phyloP scores from a whole-genome alignment of 2,797 vertebrate species.

The Acanthornis magna region DNA sequence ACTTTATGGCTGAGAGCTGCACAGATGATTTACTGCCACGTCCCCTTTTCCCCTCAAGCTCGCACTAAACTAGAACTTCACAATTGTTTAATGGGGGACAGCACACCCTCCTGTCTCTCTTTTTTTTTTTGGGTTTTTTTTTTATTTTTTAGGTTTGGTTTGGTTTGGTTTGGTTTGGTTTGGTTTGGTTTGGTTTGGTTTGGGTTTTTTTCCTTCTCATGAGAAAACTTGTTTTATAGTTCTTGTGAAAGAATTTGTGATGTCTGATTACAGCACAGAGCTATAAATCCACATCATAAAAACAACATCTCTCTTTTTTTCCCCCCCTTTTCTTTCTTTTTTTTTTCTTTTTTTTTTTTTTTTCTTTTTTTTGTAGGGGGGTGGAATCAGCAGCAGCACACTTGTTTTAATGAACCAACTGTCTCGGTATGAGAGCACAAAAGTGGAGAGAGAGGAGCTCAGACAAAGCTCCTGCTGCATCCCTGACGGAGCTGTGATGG shows the following conservation, averaged over 20 bases:
- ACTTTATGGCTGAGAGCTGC: slow-evolving; percentile 38
- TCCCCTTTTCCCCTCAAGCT: not conserved
- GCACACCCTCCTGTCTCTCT: accelerated
- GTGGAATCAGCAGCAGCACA: not conserved
- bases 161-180: too few relatives aligned
- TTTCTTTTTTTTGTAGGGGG: too few relatives aligned
- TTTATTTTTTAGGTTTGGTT: too few relatives aligned
- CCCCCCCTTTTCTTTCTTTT: too few relatives aligned
- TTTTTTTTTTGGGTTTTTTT: not conserved
- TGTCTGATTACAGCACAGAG: not conserved
- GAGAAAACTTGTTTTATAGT: slow-evolving; percentile 44
- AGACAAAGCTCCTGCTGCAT: slow-evolving; percentile 1
- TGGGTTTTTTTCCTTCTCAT: not conserved
- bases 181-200: too few relatives aligned
- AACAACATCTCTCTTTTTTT: accelerated
- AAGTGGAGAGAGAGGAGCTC: not conserved
- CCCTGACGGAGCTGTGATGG: not conserved
- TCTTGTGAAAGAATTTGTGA: slow-evolving; percentile 21
- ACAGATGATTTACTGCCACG: slow-evolving; percentile 23
- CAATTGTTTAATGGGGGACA: not conserved
- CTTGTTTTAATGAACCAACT: slow-evolving; percentile 16
- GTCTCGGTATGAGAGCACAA: slow-evolving; percentile 6
- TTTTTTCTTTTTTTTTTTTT: too few relatives aligned
- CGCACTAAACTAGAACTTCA: not conserved
- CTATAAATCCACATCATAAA: slow-evolving; percentile 33